Percentiles rank a stretch among this genome's conserved stretches.
Evolutionary conservation across 2,797 vertebrate species (phyloP).

Genomic region (Calcarius lapponicus): DNA sequence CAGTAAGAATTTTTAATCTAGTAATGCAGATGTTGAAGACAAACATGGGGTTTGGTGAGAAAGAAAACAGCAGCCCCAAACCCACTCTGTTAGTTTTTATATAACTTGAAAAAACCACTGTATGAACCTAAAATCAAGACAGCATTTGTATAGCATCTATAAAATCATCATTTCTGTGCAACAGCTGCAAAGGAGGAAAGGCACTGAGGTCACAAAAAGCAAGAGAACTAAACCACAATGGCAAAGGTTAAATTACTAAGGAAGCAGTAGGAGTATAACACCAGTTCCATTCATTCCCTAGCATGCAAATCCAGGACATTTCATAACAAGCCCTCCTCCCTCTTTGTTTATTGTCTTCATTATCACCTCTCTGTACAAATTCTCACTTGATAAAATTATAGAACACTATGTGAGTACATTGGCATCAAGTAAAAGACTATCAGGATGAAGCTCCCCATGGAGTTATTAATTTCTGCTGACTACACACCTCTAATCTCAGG

Average conservation of each 20-base stretch:
- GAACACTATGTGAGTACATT: neutral
- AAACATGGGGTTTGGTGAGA: neutral
- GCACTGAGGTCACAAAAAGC: neutral
- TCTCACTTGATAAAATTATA: neutral
- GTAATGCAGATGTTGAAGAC: neutral
- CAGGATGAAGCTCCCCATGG: neutral
- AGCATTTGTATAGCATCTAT: neutral
- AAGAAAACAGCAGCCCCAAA: neutral
- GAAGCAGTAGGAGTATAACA: neutral
- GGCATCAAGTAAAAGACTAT: neutral
- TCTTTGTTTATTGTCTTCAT: neutral
- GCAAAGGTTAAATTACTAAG: slow-evolving; percentile 23
- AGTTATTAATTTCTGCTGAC: neutral
- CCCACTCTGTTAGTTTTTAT: neutral
- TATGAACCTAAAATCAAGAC: neutral
- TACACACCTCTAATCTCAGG: neutral
- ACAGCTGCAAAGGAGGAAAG: neutral
- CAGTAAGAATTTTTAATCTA: neutral
- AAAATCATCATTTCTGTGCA: slow-evolving; percentile 5
- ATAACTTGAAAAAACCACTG: neutral
- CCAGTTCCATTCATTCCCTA: neutral
- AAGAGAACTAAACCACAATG: neutral
- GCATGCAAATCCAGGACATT: neutral
- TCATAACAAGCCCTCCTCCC: neutral
- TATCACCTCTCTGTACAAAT: neutral